Percentiles rank a stretch among this genome's conserved stretches.
Conservation (phyloP, 2,113 vertebrate genomes). For the Siniperca chuatsi region DNA sequence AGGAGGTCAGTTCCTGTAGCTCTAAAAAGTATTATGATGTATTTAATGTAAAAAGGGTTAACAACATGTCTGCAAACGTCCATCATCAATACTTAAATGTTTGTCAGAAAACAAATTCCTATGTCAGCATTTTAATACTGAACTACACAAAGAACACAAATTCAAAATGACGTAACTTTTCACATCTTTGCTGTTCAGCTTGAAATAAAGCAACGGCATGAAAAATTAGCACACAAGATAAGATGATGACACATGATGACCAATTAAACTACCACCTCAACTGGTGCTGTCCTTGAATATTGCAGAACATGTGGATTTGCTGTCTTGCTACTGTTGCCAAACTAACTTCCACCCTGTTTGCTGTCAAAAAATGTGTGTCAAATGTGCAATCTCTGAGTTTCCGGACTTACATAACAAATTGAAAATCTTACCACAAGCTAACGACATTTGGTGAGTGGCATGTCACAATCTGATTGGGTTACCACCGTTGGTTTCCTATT, state of each 20-base stretch:
- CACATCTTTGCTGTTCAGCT: not conserved
- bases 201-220: not conserved
- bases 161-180: not conserved
- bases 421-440: slow-evolving; percentile 3
- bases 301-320: slow-evolving; percentile 6
- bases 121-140: not conserved
- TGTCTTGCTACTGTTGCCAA: not conserved
- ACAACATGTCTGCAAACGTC: not conserved
- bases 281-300: not conserved
- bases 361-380: slow-evolving; percentile 6
- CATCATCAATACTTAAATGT: not conserved
- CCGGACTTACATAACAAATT: slow-evolving; percentile 31
- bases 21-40: not conserved
- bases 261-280: not conserved
- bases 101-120: not conserved
- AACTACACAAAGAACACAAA: not conserved
- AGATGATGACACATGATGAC: not conserved
- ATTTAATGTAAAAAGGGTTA: not conserved
- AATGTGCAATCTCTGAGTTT: slow-evolving; percentile 11
- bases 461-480: not conserved
- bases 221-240: not conserved
- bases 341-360: not conserved
- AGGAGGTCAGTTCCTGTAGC: not conserved
- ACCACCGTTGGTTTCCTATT: not conserved
- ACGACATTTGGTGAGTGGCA: not conserved